Evolutionary conservation across 2,113 vertebrate species (phyloP).

Genomic region (Meleagris gallopavo): DNA sequence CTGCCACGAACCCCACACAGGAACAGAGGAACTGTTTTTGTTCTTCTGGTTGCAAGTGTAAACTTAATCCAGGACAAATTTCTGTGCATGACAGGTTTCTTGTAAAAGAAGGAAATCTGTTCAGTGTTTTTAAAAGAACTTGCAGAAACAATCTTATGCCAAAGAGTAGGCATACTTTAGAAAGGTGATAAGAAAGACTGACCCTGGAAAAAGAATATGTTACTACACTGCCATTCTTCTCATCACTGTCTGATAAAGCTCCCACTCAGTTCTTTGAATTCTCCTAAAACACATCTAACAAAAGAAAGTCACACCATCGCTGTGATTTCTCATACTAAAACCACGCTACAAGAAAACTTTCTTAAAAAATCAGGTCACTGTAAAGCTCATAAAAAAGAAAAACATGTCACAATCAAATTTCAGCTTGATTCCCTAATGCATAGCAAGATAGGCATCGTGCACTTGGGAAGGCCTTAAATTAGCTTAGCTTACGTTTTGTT

Average conservation of each 20-base stretch:
- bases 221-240: conserved; percentile 22
- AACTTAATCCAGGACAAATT: not conserved
- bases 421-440: conserved; percentile 26
- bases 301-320: not conserved
- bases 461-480: conserved; percentile 38
- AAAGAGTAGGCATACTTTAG: conserved; percentile 56
- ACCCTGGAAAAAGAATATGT: conserved; percentile 26
- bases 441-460: conserved; percentile 18
- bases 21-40: not conserved
- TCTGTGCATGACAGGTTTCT: conserved; percentile 13
- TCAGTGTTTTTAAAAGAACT: not conserved
- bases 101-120: conserved; percentile 22
- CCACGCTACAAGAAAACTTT: not conserved
- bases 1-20: not conserved
- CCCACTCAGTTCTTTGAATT: conserved; percentile 13
- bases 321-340: conserved; percentile 16
- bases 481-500: conserved; percentile 41
- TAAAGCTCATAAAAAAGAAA: conserved; percentile 47
- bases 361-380: conserved; percentile 41
- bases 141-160: not conserved
- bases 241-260: conserved; percentile 37
- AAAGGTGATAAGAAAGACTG: conserved; percentile 49
- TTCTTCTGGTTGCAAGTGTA: not conserved
- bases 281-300: not conserved
- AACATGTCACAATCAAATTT: conserved; percentile 15